phyloP scores from a whole-genome alignment of 2,888 invertebrate genomes.

The Mimas tiliae region DNA sequence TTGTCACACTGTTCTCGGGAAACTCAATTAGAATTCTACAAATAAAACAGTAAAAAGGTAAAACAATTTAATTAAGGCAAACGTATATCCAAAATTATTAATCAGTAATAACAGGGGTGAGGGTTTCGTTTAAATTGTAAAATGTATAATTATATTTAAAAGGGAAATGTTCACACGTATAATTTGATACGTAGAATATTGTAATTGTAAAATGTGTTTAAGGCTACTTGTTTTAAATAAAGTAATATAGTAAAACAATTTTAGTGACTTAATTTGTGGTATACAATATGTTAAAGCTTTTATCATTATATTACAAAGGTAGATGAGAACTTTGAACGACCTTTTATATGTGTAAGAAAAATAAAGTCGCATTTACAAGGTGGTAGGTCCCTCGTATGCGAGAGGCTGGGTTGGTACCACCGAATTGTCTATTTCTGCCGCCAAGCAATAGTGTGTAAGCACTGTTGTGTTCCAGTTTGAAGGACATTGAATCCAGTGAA shows the following conservation, averaged over 20 bases:
- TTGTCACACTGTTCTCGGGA: neutral
- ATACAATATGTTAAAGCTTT: too few species aligned
- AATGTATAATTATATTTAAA: slow-evolving; percentile 11
- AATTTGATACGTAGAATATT: slow-evolving; percentile 5
- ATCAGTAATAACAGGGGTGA: neutral
- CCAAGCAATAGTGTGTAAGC: too few species aligned
- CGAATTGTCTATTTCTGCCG: too few species aligned
- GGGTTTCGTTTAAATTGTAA: slow-evolving; percentile 6
- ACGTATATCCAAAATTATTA: slow-evolving; percentile 12
- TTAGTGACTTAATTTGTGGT: too few species aligned
- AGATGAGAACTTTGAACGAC: too few species aligned
- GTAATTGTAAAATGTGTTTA: neutral
- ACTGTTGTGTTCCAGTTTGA: too few species aligned
- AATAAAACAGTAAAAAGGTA: slow-evolving; percentile 9
- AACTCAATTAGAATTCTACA: neutral
- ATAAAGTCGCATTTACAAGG: too few species aligned
- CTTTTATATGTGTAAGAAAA: too few species aligned
- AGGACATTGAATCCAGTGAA: too few species aligned
- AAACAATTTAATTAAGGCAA: slow-evolving; percentile 4
- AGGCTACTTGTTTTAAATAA: neutral
- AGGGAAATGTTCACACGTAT: neutral
- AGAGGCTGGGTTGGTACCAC: too few species aligned
- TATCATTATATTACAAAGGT: too few species aligned
- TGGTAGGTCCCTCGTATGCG: too few species aligned
- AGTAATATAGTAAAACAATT: neutral